These are phyloP conservation scores for Chelonia mydas DNA, from an alignment of 2,797 vertebrate genomes.

Conservation along the genomic window DNA sequence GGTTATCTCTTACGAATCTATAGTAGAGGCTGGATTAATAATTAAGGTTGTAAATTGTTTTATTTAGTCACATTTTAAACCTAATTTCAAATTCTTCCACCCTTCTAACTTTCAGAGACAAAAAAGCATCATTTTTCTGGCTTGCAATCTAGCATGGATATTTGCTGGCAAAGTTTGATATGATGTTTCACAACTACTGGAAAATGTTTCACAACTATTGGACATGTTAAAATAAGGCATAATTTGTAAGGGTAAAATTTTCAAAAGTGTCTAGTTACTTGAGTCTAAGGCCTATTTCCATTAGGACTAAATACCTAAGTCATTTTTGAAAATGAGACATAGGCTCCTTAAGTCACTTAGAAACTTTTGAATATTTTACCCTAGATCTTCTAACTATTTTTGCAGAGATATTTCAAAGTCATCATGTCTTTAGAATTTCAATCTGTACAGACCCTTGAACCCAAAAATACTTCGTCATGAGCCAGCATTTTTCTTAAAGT, in stretches of 20 bases:
- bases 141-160: background rate
- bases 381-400: background rate
- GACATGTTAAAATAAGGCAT: background rate
- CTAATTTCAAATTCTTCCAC: background rate
- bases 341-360: background rate
- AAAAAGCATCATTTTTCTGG: background rate
- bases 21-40: rapidly evolving
- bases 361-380: background rate
- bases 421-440: background rate
- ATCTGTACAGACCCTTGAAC: background rate
- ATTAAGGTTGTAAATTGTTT: background rate
- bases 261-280: background rate
- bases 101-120: background rate
- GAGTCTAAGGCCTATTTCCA: background rate
- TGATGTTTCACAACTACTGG: background rate
- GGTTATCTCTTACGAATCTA: background rate
- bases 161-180: background rate
- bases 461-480: background rate
- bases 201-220: background rate
- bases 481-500: background rate
- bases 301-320: background rate
- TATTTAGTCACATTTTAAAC: background rate
- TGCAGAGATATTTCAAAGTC: background rate
- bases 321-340: background rate
- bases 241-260: rapidly evolving